Evolutionary conservation across 2,797 vertebrate genomes (phyloP).

Genomic region (Huso huso): DNA sequence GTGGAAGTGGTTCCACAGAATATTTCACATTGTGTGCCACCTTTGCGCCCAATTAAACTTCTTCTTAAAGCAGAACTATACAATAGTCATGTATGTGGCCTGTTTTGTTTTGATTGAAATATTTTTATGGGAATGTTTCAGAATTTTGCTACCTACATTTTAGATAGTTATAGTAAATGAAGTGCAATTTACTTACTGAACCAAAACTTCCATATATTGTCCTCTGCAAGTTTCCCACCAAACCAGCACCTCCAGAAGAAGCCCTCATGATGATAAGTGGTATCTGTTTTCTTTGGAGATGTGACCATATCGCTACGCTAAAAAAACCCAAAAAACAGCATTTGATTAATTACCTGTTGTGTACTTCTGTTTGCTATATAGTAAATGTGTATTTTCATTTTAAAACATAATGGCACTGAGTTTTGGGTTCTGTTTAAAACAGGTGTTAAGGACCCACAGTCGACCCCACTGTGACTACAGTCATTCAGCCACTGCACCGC

Average conservation of each 20-base stretch:
- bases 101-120: background rate
- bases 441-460: too few relatives aligned
- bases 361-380: too few relatives aligned
- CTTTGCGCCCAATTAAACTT: too few relatives aligned
- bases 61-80: background rate
- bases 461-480: too few relatives aligned
- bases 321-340: background rate
- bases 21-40: too few relatives aligned
- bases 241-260: constrained; percentile 94
- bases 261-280: constrained; percentile 78
- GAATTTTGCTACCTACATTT: background rate
- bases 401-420: too few relatives aligned
- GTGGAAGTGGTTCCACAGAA: too few relatives aligned
- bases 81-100: background rate
- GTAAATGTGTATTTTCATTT: too few relatives aligned
- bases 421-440: too few relatives aligned
- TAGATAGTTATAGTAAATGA: background rate
- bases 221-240: constrained; percentile 44
- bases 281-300: constrained; percentile 14
- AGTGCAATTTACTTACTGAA: constrained; percentile 74
- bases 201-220: constrained; percentile 75
- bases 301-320: constrained; percentile 40
- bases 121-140: background rate
- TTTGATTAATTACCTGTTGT: too few relatives aligned
- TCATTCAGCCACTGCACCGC: too few relatives aligned